phyloP scores from a whole-genome alignment of 2,888 invertebrate species.

The Pseudococcus viburni region DNA sequence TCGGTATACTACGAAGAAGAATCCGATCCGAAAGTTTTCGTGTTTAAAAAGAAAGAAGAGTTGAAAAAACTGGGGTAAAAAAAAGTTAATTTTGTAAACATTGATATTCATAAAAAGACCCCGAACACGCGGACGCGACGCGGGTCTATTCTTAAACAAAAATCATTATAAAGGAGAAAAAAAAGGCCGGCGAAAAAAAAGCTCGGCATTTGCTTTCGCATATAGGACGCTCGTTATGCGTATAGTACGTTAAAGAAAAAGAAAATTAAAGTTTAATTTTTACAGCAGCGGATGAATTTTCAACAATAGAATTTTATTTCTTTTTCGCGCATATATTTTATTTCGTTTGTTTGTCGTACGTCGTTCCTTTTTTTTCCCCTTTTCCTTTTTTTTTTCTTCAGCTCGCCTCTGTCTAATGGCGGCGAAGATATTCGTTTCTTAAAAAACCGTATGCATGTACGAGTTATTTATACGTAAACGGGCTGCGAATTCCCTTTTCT shows the following conservation, averaged over 20 bases:
- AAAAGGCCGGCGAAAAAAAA: neutral
- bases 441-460: constrained; percentile 41
- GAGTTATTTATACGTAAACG: constrained; percentile 30
- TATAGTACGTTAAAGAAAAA: neutral
- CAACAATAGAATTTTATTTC: constrained; percentile 57
- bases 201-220: constrained; percentile 12
- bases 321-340: constrained; percentile 28
- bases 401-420: neutral
- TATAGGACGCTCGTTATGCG: neutral
- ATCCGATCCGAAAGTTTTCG: constrained; percentile 12
- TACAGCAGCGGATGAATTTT: constrained; percentile 26
- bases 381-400: neutral
- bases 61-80: neutral
- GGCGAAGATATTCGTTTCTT: constrained; percentile 20
- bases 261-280: constrained; percentile 53
- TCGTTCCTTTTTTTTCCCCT: neutral
- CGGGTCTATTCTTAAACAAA: constrained; percentile 11
- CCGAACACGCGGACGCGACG: constrained; percentile 16
- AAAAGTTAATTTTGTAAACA: constrained; percentile 36
- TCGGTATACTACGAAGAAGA: neutral
- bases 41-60: constrained; percentile 15
- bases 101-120: constrained; percentile 32
- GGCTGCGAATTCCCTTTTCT: neutral
- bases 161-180: neutral
- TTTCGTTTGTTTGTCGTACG: constrained; percentile 22